Conservation (phyloP, 2,113 vertebrate genomes). For the Cathartes aura region DNA sequence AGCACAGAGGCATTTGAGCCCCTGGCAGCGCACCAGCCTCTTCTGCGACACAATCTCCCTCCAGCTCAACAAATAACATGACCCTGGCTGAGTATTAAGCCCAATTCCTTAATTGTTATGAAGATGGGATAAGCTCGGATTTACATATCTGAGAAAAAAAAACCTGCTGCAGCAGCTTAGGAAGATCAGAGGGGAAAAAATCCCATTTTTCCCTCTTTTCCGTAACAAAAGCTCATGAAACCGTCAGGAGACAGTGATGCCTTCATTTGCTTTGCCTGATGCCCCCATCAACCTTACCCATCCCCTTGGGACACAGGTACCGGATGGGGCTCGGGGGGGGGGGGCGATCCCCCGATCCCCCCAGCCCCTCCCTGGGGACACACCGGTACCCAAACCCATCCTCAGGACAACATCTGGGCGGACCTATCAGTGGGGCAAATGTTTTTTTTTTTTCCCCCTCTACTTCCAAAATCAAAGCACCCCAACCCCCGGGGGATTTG, state of each 20-base stretch:
- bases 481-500: background rate
- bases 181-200: background rate
- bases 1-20: background rate
- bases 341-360: too few relatives aligned
- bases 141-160: constrained; percentile 62
- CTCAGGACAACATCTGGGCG: background rate
- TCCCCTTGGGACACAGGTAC: background rate
- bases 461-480: fast-evolving
- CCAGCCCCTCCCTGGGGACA: too few relatives aligned
- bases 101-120: background rate
- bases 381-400: background rate
- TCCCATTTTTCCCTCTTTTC: constrained; percentile 19
- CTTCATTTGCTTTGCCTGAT: background rate
- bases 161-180: background rate
- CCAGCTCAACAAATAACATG: background rate
- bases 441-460: background rate
- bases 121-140: background rate
- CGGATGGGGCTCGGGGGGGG: fast-evolving
- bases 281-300: background rate
- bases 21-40: background rate
- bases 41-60: background rate
- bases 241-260: constrained; percentile 15
- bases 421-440: fast-evolving
- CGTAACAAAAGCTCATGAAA: background rate
- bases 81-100: background rate